These are phyloP conservation scores for Orthosia gracilis DNA, from an alignment of 2,888 invertebrate species.

Conservation along the genomic window DNA sequence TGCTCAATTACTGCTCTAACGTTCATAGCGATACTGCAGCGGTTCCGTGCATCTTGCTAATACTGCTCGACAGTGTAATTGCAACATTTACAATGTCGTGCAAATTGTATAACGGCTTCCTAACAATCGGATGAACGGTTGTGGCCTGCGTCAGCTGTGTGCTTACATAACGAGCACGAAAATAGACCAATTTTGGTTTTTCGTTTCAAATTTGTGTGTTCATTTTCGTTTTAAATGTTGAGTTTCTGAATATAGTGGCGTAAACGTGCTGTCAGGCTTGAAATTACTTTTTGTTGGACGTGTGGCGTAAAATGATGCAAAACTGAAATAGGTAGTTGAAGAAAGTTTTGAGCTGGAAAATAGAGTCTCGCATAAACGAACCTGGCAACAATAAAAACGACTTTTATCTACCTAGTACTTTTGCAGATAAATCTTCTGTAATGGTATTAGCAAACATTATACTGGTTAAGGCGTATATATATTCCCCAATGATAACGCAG, in stretches of 20 bases:
- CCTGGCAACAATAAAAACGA: neutral
- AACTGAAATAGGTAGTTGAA: conserved; percentile 42
- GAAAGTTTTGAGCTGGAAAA: conserved; percentile 39
- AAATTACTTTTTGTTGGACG: conserved; percentile 55
- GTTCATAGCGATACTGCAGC: conserved; percentile 46
- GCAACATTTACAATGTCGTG: conserved; percentile 67
- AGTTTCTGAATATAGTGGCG: conserved; percentile 49
- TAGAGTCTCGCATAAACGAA: neutral
- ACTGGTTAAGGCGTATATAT: neutral
- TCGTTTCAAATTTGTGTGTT: conserved; percentile 61
- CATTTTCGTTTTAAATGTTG: conserved; percentile 62
- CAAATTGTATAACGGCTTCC: conserved; percentile 62
- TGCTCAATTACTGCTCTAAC: conserved; percentile 47
- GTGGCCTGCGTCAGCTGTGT: conserved; percentile 65
- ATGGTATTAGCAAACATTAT: conserved; percentile 19
- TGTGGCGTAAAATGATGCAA: conserved; percentile 32
- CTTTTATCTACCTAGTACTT: neutral
- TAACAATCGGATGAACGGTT: conserved; percentile 64
- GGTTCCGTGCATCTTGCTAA: conserved; percentile 61
- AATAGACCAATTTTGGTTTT: conserved; percentile 67
- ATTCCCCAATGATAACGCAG: too few relatives aligned
- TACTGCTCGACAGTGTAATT: conserved; percentile 63
- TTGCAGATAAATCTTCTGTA: neutral
- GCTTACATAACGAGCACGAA: conserved; percentile 51
- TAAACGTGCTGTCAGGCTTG: conserved; percentile 53